These are phyloP conservation scores for Galaxias olidus DNA, from an alignment of 2,797 vertebrate species.

Conservation along the genomic window DNA sequence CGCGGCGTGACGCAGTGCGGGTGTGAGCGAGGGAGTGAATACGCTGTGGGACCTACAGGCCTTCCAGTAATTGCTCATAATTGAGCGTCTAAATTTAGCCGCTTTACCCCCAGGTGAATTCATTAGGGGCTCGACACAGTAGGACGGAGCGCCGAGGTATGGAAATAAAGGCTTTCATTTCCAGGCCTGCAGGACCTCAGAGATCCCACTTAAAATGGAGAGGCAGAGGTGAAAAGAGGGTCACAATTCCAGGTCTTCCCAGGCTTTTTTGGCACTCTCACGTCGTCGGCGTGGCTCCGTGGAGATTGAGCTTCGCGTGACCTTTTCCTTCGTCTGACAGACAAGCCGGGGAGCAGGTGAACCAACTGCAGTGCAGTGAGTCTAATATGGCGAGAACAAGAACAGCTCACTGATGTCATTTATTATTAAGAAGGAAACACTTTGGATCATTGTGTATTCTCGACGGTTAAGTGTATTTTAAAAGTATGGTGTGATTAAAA, in stretches of 20 bases:
- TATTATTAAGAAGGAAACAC: too few species aligned
- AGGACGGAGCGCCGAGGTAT: constrained; percentile 60
- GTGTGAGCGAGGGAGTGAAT: constrained; percentile 60
- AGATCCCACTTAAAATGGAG: constrained; percentile 33
- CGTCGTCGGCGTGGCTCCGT: background rate
- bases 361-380: background rate
- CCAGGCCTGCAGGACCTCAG: constrained; percentile 42
- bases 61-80: constrained; percentile 79
- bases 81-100: constrained; percentile 79
- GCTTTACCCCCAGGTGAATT: constrained; percentile 78
- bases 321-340: background rate
- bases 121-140: constrained; percentile 72
- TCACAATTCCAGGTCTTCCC: background rate
- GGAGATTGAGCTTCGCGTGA: background rate
- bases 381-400: constrained; percentile 4
- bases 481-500: too few species aligned
- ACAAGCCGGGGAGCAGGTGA: constrained; percentile 12
- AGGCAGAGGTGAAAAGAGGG: constrained; percentile 13
- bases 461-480: too few species aligned
- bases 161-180: constrained; percentile 60
- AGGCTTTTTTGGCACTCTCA: background rate
- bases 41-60: constrained; percentile 68
- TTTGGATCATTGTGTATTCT: too few species aligned
- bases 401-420: background rate
- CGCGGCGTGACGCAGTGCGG: constrained; percentile 46